These are phyloP conservation scores for Parasteatoda tepidariorum DNA, from an alignment of 1,140 invertebrate genomes.

Conservation along the genomic window DNA sequence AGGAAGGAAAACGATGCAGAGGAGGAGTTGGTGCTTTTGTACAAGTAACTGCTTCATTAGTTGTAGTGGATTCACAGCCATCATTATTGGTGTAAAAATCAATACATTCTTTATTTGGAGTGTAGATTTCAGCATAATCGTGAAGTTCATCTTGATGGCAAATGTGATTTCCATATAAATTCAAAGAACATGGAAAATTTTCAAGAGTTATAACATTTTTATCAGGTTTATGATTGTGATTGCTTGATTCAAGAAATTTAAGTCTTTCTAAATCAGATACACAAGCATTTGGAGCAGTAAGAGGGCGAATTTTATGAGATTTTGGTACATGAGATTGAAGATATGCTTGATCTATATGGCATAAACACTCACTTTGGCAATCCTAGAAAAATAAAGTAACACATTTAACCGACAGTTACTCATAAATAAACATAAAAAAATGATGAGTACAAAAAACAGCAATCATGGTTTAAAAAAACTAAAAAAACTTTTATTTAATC, in stretches of 20 bases:
- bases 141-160: slow-evolving; percentile 76
- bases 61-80: slow-evolving; percentile 64
- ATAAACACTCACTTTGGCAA: too few species aligned
- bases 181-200: slow-evolving; percentile 16
- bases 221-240: neutral
- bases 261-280: neutral
- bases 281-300: neutral
- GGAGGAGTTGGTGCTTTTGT: slow-evolving; percentile 82
- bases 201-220: slow-evolving; percentile 22
- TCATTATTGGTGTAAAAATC: slow-evolving; percentile 69
- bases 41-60: slow-evolving; percentile 69
- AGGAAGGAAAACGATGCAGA: slow-evolving; percentile 75
- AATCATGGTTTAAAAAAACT: too few species aligned
- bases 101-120: slow-evolving; percentile 83
- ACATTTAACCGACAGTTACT: too few species aligned
- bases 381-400: too few species aligned
- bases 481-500: too few species aligned
- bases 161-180: slow-evolving; percentile 30
- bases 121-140: slow-evolving; percentile 94
- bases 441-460: too few species aligned
- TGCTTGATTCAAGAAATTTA: neutral
- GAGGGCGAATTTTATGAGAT: neutral
- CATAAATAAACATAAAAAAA: too few species aligned
- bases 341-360: too few species aligned
- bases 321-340: too few species aligned